A percentile compares a stretch with the other conserved stretches of the same genome.
These are phyloP conservation scores for Nephrotoma appendiculata DNA, from an alignment of 2,888 invertebrate genomes.

Conservation along the genomic window DNA sequence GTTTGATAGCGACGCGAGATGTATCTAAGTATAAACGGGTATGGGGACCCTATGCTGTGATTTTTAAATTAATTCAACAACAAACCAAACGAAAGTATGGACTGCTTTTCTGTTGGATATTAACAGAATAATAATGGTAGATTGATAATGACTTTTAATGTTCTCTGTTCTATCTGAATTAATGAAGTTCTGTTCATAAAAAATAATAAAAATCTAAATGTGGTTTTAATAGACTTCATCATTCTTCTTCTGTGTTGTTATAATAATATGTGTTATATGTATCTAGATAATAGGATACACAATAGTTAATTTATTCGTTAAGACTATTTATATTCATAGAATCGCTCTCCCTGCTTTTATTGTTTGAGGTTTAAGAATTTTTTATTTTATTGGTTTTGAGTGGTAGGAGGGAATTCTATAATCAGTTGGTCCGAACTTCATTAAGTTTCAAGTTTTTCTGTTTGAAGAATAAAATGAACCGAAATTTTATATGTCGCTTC, in stretches of 20 bases:
- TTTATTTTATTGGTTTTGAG: not conserved
- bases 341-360: not conserved
- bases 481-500: not conserved
- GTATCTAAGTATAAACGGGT: not conserved
- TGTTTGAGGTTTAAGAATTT: not conserved
- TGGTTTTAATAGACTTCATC: not conserved
- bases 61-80: slow-evolving; percentile 3
- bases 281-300: not conserved
- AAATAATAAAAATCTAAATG: not conserved
- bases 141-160: not conserved
- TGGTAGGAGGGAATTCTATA: not conserved
- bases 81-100: not conserved
- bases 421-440: not conserved
- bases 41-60: slow-evolving; percentile 1
- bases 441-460: not conserved
- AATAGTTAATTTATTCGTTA: not conserved
- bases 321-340: not conserved
- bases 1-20: not conserved
- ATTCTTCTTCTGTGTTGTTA: not conserved
- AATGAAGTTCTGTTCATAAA: not conserved
- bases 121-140: not conserved
- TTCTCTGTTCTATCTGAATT: not conserved
- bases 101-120: not conserved
- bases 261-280: not conserved
- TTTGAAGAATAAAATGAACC: not conserved